Base-by-base conservation (phyloP, 2,888 invertebrate species). In the Augiades crinisus region DNA sequence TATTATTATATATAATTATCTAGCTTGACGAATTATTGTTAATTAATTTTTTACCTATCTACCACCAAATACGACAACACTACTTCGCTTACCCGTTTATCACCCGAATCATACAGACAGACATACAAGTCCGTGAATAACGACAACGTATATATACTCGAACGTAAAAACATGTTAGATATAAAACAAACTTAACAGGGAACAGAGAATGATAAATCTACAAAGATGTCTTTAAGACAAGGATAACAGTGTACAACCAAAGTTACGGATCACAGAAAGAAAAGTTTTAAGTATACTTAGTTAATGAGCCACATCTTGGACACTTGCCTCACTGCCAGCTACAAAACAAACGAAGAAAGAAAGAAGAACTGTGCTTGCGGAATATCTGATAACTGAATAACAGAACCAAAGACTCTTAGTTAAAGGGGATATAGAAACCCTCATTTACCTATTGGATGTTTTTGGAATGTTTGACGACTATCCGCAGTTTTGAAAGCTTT, bases 41-140 rank as follows among this genome's bases (percentile, higher is more conserved):
- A 78, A 81, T 75, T 77, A 75, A 79, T 81, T 79, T 80, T 79
- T 74, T 67, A 72, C 79, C 88, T 88, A 89, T 85, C 87, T 89
- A 88, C 70, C 64, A 68, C 74, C 73, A 77, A 43, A 77, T 66
- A 70, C 72, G 72, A 82, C 74, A 67, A 60, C 52, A 67, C 80
- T 80, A 80, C 77, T 65, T 75, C 67, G 57, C 70, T 77, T 80
- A 87, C 82, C 84, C 85, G 81, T 82, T 82, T 85, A 84, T 81
- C 79, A 84, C 86, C 81, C 84, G 79, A 85, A 81, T 76, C 67
- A 70, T 74, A 74, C 67, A 66, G 70, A 55, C 54, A 62, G 55
- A 63, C 59, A 49, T 47, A 47, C 34, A 49, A 31, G 57, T 45
- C 53, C 36, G 47, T 55, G 36, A 50, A 52, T 54, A 51, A 59